phyloP scores from a whole-genome alignment of 2,113 vertebrate genomes.

The Thinocorus orbignyianus region DNA sequence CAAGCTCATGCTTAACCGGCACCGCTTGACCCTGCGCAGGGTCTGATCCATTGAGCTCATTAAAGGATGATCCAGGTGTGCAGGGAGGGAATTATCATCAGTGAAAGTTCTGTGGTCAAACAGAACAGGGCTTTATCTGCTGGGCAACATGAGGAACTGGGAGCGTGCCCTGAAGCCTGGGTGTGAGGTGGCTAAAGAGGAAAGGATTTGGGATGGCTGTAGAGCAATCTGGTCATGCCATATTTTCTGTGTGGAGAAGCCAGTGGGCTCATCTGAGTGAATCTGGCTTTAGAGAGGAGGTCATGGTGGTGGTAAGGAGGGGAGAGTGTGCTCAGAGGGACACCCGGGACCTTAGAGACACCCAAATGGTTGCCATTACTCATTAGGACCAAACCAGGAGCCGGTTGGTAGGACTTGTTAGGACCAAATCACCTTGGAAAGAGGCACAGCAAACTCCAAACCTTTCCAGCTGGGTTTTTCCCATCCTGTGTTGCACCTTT shows the following conservation, averaged over 20 bases:
- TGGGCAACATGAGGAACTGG: not conserved
- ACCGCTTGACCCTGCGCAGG: accelerated
- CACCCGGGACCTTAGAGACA: not conserved
- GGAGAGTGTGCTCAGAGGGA: not conserved
- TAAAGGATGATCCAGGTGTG: not conserved
- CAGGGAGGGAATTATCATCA: not conserved
- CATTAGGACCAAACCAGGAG: not conserved
- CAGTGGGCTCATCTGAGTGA: not conserved
- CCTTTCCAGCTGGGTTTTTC: not conserved
- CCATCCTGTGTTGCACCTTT: not conserved
- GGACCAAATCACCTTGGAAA: not conserved
- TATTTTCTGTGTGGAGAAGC: not conserved
- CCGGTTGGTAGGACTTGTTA: not conserved
- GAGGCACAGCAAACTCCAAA: accelerated
- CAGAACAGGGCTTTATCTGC: not conserved
- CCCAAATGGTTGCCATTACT: not conserved
- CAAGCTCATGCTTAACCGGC: not conserved
- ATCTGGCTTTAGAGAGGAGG: not conserved
- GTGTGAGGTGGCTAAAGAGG: not conserved
- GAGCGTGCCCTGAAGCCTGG: accelerated
- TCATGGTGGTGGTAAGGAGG: not conserved
- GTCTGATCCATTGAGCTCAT: not conserved
- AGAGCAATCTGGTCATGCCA: accelerated
- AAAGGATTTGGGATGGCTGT: not conserved
- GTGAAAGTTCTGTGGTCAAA: not conserved